Evolutionary conservation across 2,797 vertebrate species (phyloP), one percentile per base, ranked within the genome.

Genomic region (Neomorphus geoffroyi): DNA sequence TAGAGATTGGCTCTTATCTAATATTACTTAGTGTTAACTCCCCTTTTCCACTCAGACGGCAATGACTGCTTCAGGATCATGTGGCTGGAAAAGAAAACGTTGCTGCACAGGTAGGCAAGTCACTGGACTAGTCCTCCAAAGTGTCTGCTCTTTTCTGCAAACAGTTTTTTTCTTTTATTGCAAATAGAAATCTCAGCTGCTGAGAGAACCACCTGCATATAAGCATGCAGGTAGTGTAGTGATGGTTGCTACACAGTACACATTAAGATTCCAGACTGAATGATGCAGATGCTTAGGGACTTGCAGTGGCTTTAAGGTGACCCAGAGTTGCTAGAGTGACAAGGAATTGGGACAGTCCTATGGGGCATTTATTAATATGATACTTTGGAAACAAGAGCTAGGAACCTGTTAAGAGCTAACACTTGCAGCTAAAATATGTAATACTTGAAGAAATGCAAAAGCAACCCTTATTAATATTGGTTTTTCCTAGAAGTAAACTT

Each of bases 191-290:
- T 90, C 67, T 95, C 66, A 90, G 86, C 67, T 91, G 78, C 86
- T 84, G 90, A 78, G 64, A 90, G 80, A 95, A 77, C 62, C 80
- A 93, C 91, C 92, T 96, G 90, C 91, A 78, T 81, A 91, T 86
- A 75, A 86, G 77, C 51, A 80, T 93, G 85, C 93, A 93, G 86
- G 92, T 89, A 90, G 79, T 22, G 60, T 90, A 70, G 30, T 5
- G 13, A 65, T 67, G 24, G 60, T 67, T 93, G 88, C 87, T 46
- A 14, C 73, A 86, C 0, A 0, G 54, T 45, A 64, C 72, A 83
- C 67, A 92, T 97, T 96, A 96, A 91, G 57, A 96, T 97, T 97
- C 91, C 50, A 93, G 83, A 88, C 87, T 96, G 91, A 94, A 87
- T 85, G 50, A 71, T 95, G 82, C 88, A 87, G 86, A 89, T 92